Evolutionary conservation across 2,113 vertebrate genomes (phyloP).

Genomic region (Calyptomena viridis): DNA sequence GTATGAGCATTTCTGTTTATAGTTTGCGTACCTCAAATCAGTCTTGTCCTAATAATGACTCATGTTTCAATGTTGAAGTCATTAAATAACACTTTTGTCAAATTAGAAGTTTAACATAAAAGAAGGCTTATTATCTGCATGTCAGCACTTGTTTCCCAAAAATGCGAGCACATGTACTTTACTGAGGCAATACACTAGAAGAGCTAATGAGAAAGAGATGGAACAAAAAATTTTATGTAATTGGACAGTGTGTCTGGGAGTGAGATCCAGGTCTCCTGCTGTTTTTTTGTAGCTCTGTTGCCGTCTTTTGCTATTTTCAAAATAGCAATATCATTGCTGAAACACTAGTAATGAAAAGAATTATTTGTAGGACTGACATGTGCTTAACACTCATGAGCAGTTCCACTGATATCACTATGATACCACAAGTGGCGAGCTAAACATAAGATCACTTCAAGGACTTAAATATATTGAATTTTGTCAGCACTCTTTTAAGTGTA

Average conservation of each 20-base stretch:
- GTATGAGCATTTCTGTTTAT: not conserved
- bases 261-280: not conserved
- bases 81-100: constrained; percentile 28
- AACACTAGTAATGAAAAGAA: not conserved
- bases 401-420: not conserved
- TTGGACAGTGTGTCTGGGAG: not conserved
- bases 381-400: not conserved
- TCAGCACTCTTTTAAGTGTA: not conserved
- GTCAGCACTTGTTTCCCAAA: not conserved
- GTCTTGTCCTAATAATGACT: not conserved
- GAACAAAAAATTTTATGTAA: not conserved
- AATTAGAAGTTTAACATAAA: constrained; percentile 24
- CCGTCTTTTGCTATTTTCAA: not conserved
- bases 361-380: not conserved
- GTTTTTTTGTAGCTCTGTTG: not conserved
- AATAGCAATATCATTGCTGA: not conserved
- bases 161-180: not conserved
- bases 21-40: not conserved
- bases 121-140: not conserved
- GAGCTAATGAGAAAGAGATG: not conserved
- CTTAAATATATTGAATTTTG: not conserved
- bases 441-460: not conserved
- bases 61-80: not conserved
- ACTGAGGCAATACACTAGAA: not conserved
- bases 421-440: not conserved